These are phyloP conservation scores for Festucalex cinctus DNA, from an alignment of 2,113 vertebrate species.

Conservation along the genomic window DNA sequence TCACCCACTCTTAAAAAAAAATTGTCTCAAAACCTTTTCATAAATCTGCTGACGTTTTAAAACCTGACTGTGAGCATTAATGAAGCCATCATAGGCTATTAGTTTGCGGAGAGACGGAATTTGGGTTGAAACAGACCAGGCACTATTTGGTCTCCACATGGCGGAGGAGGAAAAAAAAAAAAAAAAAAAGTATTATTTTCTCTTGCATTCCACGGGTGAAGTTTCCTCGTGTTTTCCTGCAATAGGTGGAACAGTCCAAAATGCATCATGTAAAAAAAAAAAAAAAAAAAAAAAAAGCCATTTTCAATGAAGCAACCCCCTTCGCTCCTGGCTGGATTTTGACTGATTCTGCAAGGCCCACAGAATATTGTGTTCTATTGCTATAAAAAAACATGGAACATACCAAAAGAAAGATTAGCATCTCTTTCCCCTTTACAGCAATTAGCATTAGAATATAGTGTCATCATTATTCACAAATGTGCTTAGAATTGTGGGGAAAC, in stretches of 20 bases:
- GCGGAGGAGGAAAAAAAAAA: not conserved
- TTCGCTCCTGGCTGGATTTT: too few relatives aligned
- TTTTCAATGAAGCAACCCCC: too few relatives aligned
- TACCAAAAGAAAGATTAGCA: too few relatives aligned
- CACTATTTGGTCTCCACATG: slow-evolving; percentile 55
- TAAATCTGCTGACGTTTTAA: slow-evolving; percentile 64
- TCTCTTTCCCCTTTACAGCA: too few relatives aligned
- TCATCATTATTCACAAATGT: too few relatives aligned
- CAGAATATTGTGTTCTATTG: too few relatives aligned
- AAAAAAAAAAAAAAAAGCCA: too few relatives aligned
- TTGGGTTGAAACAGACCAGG: slow-evolving; percentile 56
- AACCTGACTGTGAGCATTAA: slow-evolving; percentile 69
- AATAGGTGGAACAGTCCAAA: not conserved
- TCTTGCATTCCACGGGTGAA: slow-evolving; percentile 43
- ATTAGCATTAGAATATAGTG: too few relatives aligned
- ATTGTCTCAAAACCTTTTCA: slow-evolving; percentile 50
- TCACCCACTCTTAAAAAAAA: slow-evolving; percentile 8
- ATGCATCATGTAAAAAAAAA: too few relatives aligned
- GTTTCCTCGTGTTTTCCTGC: slow-evolving; percentile 46
- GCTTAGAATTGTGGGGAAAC: too few relatives aligned
- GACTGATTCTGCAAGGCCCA: too few relatives aligned
- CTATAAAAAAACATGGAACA: too few relatives aligned
- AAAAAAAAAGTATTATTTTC: slow-evolving; percentile 38
- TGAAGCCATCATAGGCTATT: slow-evolving; percentile 63
- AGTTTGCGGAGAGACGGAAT: slow-evolving; percentile 41